Base-by-base conservation (phyloP, 2,113 vertebrate species). In the Calyptommatus sinebrachiatus region DNA sequence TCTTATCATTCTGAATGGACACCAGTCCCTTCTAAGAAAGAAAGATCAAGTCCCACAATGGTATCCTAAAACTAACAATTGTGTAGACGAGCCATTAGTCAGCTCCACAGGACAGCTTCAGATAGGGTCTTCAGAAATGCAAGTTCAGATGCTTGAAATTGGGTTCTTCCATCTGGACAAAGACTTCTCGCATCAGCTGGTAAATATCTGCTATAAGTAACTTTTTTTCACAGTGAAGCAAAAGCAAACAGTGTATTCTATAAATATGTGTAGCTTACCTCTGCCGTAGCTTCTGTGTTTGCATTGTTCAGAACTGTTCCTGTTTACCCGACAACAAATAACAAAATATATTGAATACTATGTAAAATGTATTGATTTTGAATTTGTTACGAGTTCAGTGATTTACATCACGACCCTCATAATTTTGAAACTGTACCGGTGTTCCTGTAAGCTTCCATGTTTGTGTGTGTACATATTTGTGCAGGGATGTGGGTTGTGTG, bases 231-330 rank as follows among this genome's bases (percentile, higher is more conserved):
- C 89, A 88, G 89, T 92, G 88, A 91, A 84, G 89, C 73, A 78
- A 88, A 89, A 90, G 89, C 87, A 91, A 86, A 76, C 85, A 76
- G 88, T 83, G 73, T 94, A 76, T 87, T 88, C 29, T 81, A 80
- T 46, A 87, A 57, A 87, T 90, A n/a, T 90, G 83, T 86, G 92
- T 92, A 92, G 84, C 89, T 87, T 95, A 91, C 88, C 60, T 92
- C 85, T 84, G 35, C 91, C 73, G 78, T 89, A 88, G 89, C 90
- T 88, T 90, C 86, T 91, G 89, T 94, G 91, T 92, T 69, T 87
- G 88, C 45, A 70, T 89, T 89, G 88, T 91, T 94, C 84, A 89
- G 82, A 90, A 78, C 88, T 85, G 86, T 93, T 1, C 80, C 41
- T 84, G 87, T 94, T 94, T 91, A 91, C 81, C 77, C 67, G 86